A percentile compares a stretch with the other conserved stretches of the same genome.
Conservation (phyloP, 2,888 invertebrate genomes). For the Macropis europaea region DNA sequence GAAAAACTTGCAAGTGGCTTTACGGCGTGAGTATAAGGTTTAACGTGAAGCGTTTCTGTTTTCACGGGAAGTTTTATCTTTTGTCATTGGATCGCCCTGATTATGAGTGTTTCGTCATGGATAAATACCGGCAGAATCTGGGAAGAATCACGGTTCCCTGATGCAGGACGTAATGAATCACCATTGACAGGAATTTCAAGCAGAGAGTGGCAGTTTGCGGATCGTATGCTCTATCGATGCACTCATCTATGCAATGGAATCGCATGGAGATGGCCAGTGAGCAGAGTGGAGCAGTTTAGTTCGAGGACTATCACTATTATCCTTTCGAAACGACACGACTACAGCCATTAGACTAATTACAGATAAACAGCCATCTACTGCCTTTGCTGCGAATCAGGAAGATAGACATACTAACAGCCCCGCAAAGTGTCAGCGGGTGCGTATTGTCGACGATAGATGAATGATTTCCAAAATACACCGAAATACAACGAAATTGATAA, state of each 20-base stretch:
- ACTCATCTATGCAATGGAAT: slow-evolving; percentile 31
- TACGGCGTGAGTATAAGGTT: no score
- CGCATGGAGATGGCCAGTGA: slow-evolving; percentile 5
- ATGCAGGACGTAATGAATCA: slow-evolving; percentile 17
- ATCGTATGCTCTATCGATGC: slow-evolving; percentile 20
- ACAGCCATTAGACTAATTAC: slow-evolving; percentile 44
- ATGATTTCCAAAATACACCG: not conserved
- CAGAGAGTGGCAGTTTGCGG: slow-evolving; percentile 16
- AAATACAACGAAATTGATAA: not conserved
- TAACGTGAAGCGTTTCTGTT: no score
- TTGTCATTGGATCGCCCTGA: no score
- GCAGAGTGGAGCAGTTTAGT: slow-evolving; percentile 8
- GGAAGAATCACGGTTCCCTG: not conserved
- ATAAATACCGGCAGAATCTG: not conserved
- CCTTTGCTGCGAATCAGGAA: not conserved
- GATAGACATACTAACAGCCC: not conserved
- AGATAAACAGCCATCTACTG: slow-evolving; percentile 46
- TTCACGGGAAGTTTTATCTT: no score
- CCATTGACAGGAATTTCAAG: slow-evolving; percentile 22
- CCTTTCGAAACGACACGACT: slow-evolving; percentile 38
- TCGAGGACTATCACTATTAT: slow-evolving; percentile 25
- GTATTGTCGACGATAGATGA: not conserved
- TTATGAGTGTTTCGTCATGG: not conserved
- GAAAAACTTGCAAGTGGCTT: no score
- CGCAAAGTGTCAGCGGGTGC: not conserved